phyloP scores from a whole-genome alignment of 2,888 invertebrate genomes.

The Malthinus flaveolus region DNA sequence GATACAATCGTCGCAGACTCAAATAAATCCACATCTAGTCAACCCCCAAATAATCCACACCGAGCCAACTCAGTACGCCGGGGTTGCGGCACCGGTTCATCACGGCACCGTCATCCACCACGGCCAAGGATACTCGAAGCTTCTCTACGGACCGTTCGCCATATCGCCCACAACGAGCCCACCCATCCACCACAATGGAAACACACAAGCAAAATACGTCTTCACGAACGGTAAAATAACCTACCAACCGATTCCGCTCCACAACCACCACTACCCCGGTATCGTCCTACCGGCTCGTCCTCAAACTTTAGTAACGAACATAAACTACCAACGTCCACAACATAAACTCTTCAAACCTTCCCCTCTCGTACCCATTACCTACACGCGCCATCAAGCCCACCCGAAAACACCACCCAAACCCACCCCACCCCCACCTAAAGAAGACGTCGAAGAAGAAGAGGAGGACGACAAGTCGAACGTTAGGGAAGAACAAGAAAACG shows the following conservation, averaged over 20 bases:
- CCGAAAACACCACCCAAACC: slow-evolving; percentile 1
- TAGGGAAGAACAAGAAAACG: slow-evolving; percentile 13
- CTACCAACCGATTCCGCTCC: slow-evolving; percentile 14
- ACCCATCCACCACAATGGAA: slow-evolving; percentile 6
- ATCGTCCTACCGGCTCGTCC: background rate
- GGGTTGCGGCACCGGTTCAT: slow-evolving; percentile 26
- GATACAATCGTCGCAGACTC: slow-evolving; percentile 4
- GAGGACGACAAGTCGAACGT: slow-evolving; percentile 20
- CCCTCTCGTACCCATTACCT: slow-evolving; percentile 8
- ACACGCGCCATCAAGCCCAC: background rate
- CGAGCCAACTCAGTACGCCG: slow-evolving; percentile 14
- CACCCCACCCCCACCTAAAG: slow-evolving; percentile 16
- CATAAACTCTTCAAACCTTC: slow-evolving; percentile 23
- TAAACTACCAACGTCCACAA: slow-evolving; percentile 5
- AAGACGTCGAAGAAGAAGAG: slow-evolving; percentile 21
- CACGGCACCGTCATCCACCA: slow-evolving; percentile 31
- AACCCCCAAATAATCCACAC: slow-evolving; percentile 10
- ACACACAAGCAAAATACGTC: slow-evolving; percentile 18
- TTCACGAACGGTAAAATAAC: slow-evolving; percentile 23
- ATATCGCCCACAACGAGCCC: slow-evolving; percentile 16
- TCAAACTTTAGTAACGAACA: background rate
- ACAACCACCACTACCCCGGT: slow-evolving; percentile 3
- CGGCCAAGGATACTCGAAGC: slow-evolving; percentile 22
- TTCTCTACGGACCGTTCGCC: slow-evolving; percentile 11
- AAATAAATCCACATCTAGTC: background rate